Conservation (phyloP, 2,888 invertebrate species). For the Stenolophus ochropezus region DNA sequence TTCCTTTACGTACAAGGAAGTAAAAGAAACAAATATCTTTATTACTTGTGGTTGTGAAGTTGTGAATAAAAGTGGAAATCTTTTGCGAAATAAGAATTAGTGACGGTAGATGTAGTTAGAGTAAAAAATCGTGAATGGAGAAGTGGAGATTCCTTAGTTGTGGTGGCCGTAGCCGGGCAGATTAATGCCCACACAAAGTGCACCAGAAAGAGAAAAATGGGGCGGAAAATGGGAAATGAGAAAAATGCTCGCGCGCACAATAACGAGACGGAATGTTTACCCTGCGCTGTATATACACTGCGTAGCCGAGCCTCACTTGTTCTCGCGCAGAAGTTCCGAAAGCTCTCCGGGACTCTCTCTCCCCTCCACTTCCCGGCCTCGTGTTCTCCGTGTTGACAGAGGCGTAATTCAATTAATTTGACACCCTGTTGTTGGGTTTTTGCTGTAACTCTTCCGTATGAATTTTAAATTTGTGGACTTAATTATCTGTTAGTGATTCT, state of each 20-base stretch:
- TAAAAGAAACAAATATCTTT: too few species aligned
- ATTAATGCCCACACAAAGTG: conserved; percentile 63
- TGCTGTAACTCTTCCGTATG: conserved; percentile 33
- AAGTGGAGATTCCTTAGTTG: conserved; percentile 25
- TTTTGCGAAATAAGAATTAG: neutral
- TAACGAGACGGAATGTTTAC: conserved; percentile 60
- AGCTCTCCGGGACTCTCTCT: too few species aligned
- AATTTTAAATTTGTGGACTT: conserved; percentile 38
- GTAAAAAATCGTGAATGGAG: conserved; percentile 21
- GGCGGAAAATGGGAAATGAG: conserved; percentile 63
- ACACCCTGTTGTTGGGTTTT: conserved; percentile 41
- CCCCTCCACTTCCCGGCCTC: neutral
- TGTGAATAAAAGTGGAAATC: too few species aligned
- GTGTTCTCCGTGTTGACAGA: conserved; percentile 27
- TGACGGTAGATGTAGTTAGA: conserved; percentile 3
- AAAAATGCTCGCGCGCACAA: conserved; percentile 58
- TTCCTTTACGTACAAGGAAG: too few species aligned
- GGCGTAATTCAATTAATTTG: conserved; percentile 45
- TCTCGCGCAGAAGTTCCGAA: too few species aligned
- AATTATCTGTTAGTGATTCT: conserved; percentile 48
- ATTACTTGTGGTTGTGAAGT: too few species aligned
- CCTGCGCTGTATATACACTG: conserved; percentile 34
- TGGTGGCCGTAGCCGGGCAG: conserved; percentile 52
- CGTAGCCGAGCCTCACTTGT: too few species aligned
- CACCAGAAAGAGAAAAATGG: conserved; percentile 63